phyloP scores from a whole-genome alignment of 2,113 vertebrate genomes.

The Capra hircus region DNA sequence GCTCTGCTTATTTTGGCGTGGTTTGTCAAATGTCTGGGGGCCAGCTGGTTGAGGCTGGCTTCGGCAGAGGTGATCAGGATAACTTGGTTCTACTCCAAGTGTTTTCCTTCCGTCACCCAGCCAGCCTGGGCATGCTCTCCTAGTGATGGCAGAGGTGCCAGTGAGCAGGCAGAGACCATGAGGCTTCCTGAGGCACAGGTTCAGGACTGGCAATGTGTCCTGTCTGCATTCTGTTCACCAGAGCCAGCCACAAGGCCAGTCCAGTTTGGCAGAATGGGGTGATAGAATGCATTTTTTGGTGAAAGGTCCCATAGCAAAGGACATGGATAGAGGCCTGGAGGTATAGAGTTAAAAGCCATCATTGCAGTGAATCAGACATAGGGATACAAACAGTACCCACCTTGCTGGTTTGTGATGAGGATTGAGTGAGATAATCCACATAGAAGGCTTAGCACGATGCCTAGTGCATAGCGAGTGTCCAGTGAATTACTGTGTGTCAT shows the following conservation, averaged over 20 bases:
- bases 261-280: neutral
- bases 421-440: neutral
- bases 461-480: neutral
- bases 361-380: neutral
- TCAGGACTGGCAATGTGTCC: neutral
- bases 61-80: neutral
- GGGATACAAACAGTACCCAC: neutral
- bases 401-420: neutral
- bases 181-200: neutral
- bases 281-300: neutral
- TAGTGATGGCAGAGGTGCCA: neutral
- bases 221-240: neutral
- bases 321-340: neutral
- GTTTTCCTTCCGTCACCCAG: neutral
- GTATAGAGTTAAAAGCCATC: neutral
- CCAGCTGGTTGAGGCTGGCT: conserved; percentile 32
- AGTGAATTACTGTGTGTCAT: neutral
- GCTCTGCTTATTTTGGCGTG: conserved; percentile 29
- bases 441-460: neutral
- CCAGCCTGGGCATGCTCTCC: neutral
- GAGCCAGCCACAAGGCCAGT: neutral
- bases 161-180: neutral
- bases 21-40: neutral
- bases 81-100: neutral
- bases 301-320: neutral